Conservation (phyloP, 2,888 invertebrate genomes). For the Alviniconcha strummeri region DNA sequence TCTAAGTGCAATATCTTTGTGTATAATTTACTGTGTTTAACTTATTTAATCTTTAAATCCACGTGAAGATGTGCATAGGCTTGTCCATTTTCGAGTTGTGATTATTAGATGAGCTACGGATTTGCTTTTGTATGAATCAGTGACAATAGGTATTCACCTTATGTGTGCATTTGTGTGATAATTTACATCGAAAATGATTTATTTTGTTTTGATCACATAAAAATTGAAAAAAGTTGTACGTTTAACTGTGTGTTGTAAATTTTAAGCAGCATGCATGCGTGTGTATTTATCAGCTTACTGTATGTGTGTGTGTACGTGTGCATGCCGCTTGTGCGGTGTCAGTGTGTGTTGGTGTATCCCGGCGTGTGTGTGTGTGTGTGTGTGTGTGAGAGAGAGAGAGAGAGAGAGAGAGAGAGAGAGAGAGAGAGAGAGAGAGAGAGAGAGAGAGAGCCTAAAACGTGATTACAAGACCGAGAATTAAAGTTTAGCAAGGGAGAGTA, state of each 20-base stretch:
- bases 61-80: too few species aligned
- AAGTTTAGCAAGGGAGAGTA: too few species aligned
- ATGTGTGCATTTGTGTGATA: background rate
- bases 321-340: background rate
- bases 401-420: constrained; percentile 4
- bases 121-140: background rate
- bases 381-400: background rate
- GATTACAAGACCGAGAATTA: too few species aligned
- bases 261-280: background rate
- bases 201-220: background rate
- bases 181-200: background rate
- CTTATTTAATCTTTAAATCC: too few species aligned
- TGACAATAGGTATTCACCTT: background rate
- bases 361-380: background rate
- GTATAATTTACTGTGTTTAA: background rate
- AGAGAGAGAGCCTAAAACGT: background rate
- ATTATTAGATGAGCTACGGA: too few species aligned
- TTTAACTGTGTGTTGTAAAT: background rate
- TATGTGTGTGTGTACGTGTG: constrained; percentile 3
- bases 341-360: background rate
- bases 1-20: background rate
- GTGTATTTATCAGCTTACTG: background rate
- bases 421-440: background rate
- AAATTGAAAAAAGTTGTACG: background rate
- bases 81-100: too few species aligned